Conservation (phyloP, 2,797 vertebrate genomes). For the Chloroceryle inda region DNA sequence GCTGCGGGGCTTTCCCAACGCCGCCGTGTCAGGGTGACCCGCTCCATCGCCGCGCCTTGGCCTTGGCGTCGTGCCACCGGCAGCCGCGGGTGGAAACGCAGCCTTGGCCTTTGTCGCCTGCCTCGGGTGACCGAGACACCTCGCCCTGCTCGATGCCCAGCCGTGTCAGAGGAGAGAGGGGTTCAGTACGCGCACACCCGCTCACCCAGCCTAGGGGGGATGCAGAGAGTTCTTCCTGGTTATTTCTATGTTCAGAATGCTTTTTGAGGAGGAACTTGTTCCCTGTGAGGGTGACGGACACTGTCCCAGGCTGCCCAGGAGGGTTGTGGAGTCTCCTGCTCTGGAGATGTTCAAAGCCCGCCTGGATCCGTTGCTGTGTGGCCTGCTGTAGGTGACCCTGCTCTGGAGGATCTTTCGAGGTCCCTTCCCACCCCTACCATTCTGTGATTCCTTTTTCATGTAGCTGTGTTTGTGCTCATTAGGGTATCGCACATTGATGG, state of each 20-base stretch:
- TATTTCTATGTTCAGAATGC: not conserved
- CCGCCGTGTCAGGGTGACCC: not conserved
- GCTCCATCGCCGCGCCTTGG: not conserved
- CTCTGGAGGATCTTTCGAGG: too few relatives aligned
- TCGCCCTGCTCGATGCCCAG: fast-evolving
- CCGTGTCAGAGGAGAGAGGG: not conserved
- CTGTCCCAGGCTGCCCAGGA: too few relatives aligned
- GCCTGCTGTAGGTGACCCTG: too few relatives aligned
- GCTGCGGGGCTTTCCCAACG: not conserved
- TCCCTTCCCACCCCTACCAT: too few relatives aligned
- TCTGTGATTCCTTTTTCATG: not conserved
- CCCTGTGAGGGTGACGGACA: too few relatives aligned
- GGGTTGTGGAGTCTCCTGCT: too few relatives aligned
- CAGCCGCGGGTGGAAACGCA: not conserved
- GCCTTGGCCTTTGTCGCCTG: not conserved
- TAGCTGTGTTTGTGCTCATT: not conserved
- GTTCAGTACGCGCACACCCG: fast-evolving
- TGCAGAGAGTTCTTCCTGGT: not conserved
- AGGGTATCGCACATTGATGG: fast-evolving
- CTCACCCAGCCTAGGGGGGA: too few relatives aligned
- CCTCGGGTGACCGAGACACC: not conserved
- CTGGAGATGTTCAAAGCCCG: too few relatives aligned
- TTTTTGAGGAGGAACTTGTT: too few relatives aligned
- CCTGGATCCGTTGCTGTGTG: too few relatives aligned
- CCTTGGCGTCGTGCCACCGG: not conserved